Conservation (phyloP, 2,888 invertebrate genomes). For the Neelides folsomi region DNA sequence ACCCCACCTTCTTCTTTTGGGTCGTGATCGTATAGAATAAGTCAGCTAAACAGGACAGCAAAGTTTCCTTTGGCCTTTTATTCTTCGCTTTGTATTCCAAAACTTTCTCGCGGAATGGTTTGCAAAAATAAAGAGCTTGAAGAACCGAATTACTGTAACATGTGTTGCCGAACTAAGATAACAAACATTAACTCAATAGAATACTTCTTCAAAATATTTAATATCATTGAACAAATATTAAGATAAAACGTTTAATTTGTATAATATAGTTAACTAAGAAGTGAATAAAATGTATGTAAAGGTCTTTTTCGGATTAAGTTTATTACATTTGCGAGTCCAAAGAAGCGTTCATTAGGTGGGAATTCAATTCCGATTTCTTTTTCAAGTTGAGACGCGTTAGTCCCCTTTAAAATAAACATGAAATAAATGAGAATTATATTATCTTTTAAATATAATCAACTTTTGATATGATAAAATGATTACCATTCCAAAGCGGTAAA, state of each 20-base stretch:
- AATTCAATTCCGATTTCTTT: constrained; percentile 98
- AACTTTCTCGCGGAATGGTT: constrained; percentile 96
- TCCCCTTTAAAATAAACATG: constrained; percentile 73
- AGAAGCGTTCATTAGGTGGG: constrained; percentile 97
- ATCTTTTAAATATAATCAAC: no score
- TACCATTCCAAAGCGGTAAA: no score
- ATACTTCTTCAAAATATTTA: neutral
- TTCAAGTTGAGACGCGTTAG: constrained; percentile 97
- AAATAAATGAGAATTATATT: no score
- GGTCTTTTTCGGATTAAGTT: no score
- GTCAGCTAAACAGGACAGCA: constrained; percentile 95
- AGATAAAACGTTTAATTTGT: constrained; percentile 1
- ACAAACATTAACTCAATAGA: neutral
- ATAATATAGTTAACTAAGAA: constrained; percentile 2
- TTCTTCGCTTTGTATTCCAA: constrained; percentile 94
- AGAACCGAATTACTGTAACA: constrained; percentile 99
- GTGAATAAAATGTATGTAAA: neutral
- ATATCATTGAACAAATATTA: neutral
- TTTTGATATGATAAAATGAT: no score
- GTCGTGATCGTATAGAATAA: constrained; percentile 98
- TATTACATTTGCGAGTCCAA: constrained; percentile 97
- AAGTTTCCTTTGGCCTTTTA: constrained; percentile 88
- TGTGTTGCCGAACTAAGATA: constrained; percentile 90
- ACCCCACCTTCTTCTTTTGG: constrained; percentile 99
- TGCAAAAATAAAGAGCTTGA: constrained; percentile 98